Base-by-base conservation (phyloP, 2,113 vertebrate species). In the Callithrix jacchus region DNA sequence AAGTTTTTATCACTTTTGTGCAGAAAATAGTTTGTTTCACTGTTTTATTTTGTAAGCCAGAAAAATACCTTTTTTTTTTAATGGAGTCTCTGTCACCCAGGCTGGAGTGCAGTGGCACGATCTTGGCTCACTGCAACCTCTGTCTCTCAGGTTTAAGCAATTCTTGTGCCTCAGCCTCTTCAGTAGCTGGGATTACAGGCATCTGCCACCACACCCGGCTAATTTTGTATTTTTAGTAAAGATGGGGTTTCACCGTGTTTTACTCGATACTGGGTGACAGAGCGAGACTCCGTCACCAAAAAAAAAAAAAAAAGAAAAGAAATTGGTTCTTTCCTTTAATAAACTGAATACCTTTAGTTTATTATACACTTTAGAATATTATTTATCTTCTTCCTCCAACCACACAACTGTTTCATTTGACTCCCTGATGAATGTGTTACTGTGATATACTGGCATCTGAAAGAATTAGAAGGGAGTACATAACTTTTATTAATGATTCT, bases 401-500 rank as follows among this genome's bases (percentile, higher is more conserved):
- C 14, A 17, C 17, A 54, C 42, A 92, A 23, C 16, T 42, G 23
- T 89, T 91, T 74, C n/a, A 32, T 84, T 90, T 96, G 64, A 84
- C 52, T 95, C 27, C 35, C 40, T 82, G 32, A 83, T 93, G 61
- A 91, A 97, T 79, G 56, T 88, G 17, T 90, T 88, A 61, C 3
- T 96, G 2, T 95, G 35, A 61, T 96, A 21, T 86, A 21, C 54
- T 92, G 49, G 37, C 21, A 66, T 92, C 9, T 93, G 23, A 86
- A 89, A 81, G 18, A 82, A 66, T 56, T 95, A 61, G 37, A 58
- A 90, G 25, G 49, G 58, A 68, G 32, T 94, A 5, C 71, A 20
- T 32, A 87, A 13, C 47, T 68, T 23, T 87, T 12, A 70, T 88
- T 97, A 85, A 97, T 80, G 52, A 84, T 98, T 97, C 96, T 76